phyloP scores from a whole-genome alignment of 2,113 vertebrate genomes.

The Brachypteracias leptosomus region DNA sequence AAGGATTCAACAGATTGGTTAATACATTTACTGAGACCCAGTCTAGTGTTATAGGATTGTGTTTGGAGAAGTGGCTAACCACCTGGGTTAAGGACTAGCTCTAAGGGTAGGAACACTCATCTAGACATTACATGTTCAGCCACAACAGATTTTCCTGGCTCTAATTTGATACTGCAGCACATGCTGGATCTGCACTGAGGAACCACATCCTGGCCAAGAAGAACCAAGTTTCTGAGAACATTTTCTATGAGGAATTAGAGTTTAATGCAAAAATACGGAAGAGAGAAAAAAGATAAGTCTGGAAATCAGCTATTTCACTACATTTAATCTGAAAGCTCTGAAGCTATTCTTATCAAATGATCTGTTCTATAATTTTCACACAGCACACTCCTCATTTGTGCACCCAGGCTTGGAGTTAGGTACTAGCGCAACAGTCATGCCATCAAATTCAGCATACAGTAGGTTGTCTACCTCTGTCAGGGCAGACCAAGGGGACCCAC shows the following conservation, averaged over 20 bases:
- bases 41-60: background rate
- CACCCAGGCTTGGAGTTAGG: background rate
- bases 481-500: background rate
- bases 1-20: background rate
- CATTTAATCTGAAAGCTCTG: background rate
- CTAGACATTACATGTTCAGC: background rate
- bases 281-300: background rate
- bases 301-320: background rate
- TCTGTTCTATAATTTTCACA: background rate
- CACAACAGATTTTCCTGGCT: background rate
- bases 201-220: background rate
- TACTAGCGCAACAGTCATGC: background rate
- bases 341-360: background rate
- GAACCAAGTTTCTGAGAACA: rapidly evolving
- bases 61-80: background rate
- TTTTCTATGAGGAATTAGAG: background rate
- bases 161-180: background rate
- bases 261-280: background rate
- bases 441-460: background rate
- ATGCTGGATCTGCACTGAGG: background rate
- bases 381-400: background rate
- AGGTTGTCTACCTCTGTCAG: background rate
- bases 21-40: background rate
- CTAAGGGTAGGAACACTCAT: background rate
- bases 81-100: background rate